Conservation (phyloP, 1,140 invertebrate species). For the Drosophila chauvacae region DNA sequence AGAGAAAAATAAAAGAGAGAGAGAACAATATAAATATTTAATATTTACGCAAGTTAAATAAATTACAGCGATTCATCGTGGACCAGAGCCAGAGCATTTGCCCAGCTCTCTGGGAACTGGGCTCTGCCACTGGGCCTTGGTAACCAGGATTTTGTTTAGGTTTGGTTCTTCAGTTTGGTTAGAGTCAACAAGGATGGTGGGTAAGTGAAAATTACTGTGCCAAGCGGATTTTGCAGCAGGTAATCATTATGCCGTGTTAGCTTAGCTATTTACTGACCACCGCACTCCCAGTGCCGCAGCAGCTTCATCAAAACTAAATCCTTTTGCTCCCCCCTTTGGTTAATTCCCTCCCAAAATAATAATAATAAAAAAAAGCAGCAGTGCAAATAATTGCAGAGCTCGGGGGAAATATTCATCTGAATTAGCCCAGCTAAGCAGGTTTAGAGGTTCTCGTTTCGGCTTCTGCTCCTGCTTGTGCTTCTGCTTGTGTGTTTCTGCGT, state of each 20-base stretch:
- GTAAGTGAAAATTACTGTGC: constrained; percentile 45
- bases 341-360: constrained; percentile 11
- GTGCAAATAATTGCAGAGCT: constrained; percentile 68
- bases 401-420: constrained; percentile 70
- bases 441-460: constrained; percentile 25
- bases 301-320: constrained; percentile 29
- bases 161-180: constrained; percentile 21
- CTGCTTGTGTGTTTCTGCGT: constrained; percentile 4
- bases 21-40: constrained; percentile 83
- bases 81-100: constrained; percentile 41
- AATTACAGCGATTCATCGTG: constrained; percentile 64
- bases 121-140: not conserved
- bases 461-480: constrained; percentile 8
- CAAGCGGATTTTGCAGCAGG: constrained; percentile 17
- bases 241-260: constrained; percentile 25
- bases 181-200: constrained; percentile 29
- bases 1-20: constrained; percentile 82
- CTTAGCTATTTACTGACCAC: constrained; percentile 30
- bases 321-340: constrained; percentile 26
- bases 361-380: constrained; percentile 19
- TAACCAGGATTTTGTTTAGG: constrained; percentile 9
- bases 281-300: constrained; percentile 6
- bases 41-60: constrained; percentile 81
- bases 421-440: constrained; percentile 50
- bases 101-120: constrained; percentile 26